Percentiles rank a stretch among this genome's conserved stretches.
Evolutionary conservation across 2,888 invertebrate genomes (phyloP).

Genomic region (Synanthedon tipuliformis): DNA sequence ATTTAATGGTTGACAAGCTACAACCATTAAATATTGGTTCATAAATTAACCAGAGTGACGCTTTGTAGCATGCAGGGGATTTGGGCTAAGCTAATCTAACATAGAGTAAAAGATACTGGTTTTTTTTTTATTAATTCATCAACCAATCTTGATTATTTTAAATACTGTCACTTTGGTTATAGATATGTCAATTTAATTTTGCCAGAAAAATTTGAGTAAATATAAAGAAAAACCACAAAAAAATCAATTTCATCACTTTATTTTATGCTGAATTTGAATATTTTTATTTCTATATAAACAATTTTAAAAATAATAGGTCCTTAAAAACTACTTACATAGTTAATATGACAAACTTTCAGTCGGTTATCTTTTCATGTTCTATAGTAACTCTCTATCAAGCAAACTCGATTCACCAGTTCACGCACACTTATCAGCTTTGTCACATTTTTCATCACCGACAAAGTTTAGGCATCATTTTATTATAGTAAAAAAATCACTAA

Average conservation of each 20-base stretch:
- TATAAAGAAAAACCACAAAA: constrained; percentile 15
- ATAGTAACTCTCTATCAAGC: not conserved
- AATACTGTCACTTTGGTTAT: too few species aligned
- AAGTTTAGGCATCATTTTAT: not conserved
- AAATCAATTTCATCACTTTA: constrained; percentile 57
- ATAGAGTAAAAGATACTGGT: too few species aligned
- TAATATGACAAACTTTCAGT: constrained; percentile 34
- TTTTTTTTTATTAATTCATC: too few species aligned
- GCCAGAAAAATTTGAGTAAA: not conserved
- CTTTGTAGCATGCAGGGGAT: too few species aligned
- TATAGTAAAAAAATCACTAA: not conserved
- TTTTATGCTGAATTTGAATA: constrained; percentile 58
- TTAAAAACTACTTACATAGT: constrained; percentile 24
- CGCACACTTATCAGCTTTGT: too few species aligned
- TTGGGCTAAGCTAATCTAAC: too few species aligned
- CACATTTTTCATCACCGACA: not conserved
- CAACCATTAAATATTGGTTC: too few species aligned
- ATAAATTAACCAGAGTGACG: too few species aligned
- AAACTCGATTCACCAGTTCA: not conserved
- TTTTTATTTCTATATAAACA: constrained; percentile 66
- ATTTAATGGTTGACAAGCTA: too few species aligned
- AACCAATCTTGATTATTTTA: too few species aligned
- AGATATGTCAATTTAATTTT: too few species aligned
- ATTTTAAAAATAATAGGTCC: constrained; percentile 47
- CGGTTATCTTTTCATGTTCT: constrained; percentile 14